Base-by-base conservation (phyloP, 2,113 vertebrate species). In the Erythrolamprus reginae region DNA sequence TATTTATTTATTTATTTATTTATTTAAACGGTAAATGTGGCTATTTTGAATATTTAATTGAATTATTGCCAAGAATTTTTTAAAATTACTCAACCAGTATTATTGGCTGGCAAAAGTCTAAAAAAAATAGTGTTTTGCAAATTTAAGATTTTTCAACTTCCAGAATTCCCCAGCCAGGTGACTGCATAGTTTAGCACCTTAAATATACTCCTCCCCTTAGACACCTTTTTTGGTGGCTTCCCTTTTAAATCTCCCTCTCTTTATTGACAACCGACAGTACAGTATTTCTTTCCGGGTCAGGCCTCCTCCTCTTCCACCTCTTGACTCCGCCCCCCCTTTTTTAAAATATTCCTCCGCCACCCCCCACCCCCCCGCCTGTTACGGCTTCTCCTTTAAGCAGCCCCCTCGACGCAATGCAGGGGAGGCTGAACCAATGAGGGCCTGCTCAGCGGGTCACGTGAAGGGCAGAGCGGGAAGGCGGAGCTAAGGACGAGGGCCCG, bases 361-460 rank as follows among this genome's bases (percentile, higher is more conserved):
- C 13, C 38, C 10, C 50, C 10, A 10, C 48, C 13, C 5, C 23
- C 2, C 33, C 1, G 65, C 52, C 88, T 51, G 28, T 6, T 26
- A 33, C 58, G 5, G 3, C 84, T 38, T 89, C 23, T 23, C 86
- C 52, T 90, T 88, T 86, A 85, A 92, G 86, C 58, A 28, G 61
- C 52, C 88, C 58, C 86, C 91, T 88, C 95, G 96, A 96, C 96
- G 96, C 96, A 96, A 96, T 96, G 96, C 96, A 96, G 96, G 95
- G 94, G 94, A 94, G 92, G 84, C 86, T 48, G 3, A 82, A 91
- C 96, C 96, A 96, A 96, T 95, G 90, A 87, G 47, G 7, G 15
- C 28, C 0, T 21, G 51, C 28, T 21, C 12, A 3, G 9, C 1
- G 6, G 5, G 0, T 52, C 91, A 82, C 91, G 84, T 92, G 91